Percentiles rank a stretch among this genome's conserved stretches.
phyloP scores from a whole-genome alignment of 2,888 invertebrate species.

The Cheilosia impressa region DNA sequence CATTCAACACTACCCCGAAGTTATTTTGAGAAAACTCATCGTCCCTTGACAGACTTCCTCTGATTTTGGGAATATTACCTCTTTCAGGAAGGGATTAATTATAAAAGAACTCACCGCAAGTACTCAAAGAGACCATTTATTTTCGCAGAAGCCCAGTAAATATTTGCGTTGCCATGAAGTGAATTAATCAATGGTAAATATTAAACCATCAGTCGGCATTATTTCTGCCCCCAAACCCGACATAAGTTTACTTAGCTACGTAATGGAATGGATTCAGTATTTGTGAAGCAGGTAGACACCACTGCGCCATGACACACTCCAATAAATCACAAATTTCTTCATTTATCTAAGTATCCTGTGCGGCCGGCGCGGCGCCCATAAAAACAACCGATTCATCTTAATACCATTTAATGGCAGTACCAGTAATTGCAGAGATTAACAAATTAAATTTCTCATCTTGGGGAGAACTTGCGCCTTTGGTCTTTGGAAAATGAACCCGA shows the following conservation, averaged over 20 bases:
- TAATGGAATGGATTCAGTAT: neutral
- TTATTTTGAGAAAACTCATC: neutral
- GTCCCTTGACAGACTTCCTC: neutral
- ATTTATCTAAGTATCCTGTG: too few species aligned
- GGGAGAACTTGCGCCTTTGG: neutral
- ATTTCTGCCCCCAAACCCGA: neutral
- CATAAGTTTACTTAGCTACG: neutral
- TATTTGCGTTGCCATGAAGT: neutral
- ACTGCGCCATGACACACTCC: too few species aligned
- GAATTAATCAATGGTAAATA: neutral
- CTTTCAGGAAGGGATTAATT: neutral
- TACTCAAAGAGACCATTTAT: neutral
- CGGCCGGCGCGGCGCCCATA: neutral
- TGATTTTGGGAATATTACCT: too few species aligned
- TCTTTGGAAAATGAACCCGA: neutral
- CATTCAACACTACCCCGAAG: neutral
- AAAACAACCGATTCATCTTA: neutral
- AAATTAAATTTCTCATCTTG: neutral
- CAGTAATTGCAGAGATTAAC: neutral
- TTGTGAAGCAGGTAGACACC: neutral
- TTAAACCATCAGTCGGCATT: neutral
- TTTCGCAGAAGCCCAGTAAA: neutral
- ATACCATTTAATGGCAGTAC: neutral
- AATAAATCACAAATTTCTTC: too few species aligned
- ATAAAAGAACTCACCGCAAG: neutral